A percentile compares a stretch with the other conserved stretches of the same genome.
These are phyloP conservation scores for Diaphora mendica DNA, from an alignment of 2,888 invertebrate genomes.

Conservation along the genomic window DNA sequence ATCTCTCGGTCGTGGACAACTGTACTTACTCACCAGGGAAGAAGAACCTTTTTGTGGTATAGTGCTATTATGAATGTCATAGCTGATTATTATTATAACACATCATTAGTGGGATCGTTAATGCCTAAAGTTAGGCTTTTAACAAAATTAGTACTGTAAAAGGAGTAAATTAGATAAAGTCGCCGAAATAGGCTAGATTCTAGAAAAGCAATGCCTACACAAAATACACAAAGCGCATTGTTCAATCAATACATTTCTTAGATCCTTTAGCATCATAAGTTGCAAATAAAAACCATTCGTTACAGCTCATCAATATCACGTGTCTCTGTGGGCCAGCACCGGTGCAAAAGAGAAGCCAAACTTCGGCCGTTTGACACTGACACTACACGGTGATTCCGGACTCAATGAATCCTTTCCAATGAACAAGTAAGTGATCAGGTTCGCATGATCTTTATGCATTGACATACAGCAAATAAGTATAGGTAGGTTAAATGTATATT, in stretches of 20 bases:
- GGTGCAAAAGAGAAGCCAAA: constrained; percentile 85
- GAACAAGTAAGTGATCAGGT: constrained; percentile 88
- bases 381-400: constrained; percentile 92
- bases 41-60: constrained; percentile 97
- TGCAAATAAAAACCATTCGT: too few species aligned
- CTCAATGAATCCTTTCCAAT: constrained; percentile 96
- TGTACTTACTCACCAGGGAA: constrained; percentile 95
- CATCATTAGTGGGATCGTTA: background rate
- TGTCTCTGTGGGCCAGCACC: constrained; percentile 91
- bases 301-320: constrained; percentile 94
- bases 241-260: too few species aligned
- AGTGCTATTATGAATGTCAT: constrained; percentile 21
- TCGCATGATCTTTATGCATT: background rate
- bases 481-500: background rate
- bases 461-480: background rate
- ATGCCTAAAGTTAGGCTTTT: background rate
- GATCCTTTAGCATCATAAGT: too few species aligned
- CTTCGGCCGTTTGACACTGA: constrained; percentile 93
- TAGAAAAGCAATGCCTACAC: too few species aligned
- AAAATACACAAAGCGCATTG: background rate
- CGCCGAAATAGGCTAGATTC: background rate
- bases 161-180: background rate
- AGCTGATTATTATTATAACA: background rate
- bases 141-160: background rate
- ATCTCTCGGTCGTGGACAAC: constrained; percentile 92